These are phyloP conservation scores for Agrochola lota DNA, from an alignment of 2,888 invertebrate species.

Conservation along the genomic window DNA sequence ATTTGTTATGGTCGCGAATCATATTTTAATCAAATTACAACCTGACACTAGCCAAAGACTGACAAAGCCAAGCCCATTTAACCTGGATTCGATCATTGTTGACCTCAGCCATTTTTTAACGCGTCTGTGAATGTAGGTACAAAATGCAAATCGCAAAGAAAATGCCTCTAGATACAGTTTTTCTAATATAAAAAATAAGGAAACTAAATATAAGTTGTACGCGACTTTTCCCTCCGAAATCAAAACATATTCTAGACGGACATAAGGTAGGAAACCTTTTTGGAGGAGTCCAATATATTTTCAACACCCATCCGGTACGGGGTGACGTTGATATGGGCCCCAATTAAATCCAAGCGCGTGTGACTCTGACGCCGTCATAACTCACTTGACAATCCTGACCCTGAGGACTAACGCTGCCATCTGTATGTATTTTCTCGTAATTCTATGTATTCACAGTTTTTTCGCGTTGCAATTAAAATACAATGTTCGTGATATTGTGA, in stretches of 20 bases:
- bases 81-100: no score
- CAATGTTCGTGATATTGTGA: background rate
- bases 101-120: no score
- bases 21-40: no score
- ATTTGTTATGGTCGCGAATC: no score
- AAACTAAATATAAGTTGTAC: constrained; percentile 30
- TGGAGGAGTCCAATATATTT: constrained; percentile 64
- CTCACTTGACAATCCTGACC: constrained; percentile 57
- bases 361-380: constrained; percentile 64
- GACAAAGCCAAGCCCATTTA: no score
- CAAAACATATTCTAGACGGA: constrained; percentile 44
- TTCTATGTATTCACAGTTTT: background rate
- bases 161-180: no score
- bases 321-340: constrained; percentile 67
- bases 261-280: constrained; percentile 56
- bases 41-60: no score
- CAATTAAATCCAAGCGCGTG: constrained; percentile 62
- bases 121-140: no score
- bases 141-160: no score
- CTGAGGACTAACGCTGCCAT: constrained; percentile 6
- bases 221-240: constrained; percentile 44
- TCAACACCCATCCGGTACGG: constrained; percentile 47
- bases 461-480: background rate
- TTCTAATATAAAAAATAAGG: background rate
- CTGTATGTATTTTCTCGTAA: background rate